Conservation (phyloP, 2,888 invertebrate genomes). For the Meiosimyza decipiens region DNA sequence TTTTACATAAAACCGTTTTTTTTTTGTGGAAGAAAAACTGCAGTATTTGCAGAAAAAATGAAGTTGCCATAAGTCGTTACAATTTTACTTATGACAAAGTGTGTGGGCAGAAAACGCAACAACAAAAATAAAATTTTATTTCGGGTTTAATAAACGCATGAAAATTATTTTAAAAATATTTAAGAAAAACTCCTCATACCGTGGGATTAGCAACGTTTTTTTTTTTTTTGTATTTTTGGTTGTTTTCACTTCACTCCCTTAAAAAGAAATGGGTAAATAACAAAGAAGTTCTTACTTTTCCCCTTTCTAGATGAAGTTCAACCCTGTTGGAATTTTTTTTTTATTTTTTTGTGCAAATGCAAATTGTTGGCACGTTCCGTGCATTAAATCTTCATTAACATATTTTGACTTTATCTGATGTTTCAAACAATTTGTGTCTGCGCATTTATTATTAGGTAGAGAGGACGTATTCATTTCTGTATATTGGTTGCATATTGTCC, state of each 20-base stretch:
- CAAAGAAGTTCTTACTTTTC: background rate
- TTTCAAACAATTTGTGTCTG: constrained; percentile 33
- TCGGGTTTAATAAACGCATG: constrained; percentile 37
- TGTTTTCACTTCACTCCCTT: background rate
- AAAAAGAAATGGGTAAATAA: background rate
- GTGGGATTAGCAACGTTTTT: constrained; percentile 12
- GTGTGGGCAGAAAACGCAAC: background rate
- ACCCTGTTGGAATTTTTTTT: no score
- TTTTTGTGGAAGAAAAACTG: no score
- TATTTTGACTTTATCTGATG: constrained; percentile 43
- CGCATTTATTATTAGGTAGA: constrained; percentile 31
- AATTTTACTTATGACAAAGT: no score
- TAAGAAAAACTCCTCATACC: constrained; percentile 17
- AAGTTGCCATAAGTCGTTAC: no score
- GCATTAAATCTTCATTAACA: constrained; percentile 52
- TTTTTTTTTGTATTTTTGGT: background rate
- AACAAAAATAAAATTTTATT: constrained; percentile 34
- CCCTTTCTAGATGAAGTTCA: background rate
- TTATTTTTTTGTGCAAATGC: constrained; percentile 42
- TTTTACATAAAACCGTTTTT: no score
- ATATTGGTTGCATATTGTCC: background rate
- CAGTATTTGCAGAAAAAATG: no score
- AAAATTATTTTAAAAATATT: constrained; percentile 15
- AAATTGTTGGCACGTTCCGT: constrained; percentile 56
- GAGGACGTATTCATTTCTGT: constrained; percentile 11